Base-by-base conservation (phyloP, 2,797 vertebrate species). In the Typhlichthys eigenmanni region DNA sequence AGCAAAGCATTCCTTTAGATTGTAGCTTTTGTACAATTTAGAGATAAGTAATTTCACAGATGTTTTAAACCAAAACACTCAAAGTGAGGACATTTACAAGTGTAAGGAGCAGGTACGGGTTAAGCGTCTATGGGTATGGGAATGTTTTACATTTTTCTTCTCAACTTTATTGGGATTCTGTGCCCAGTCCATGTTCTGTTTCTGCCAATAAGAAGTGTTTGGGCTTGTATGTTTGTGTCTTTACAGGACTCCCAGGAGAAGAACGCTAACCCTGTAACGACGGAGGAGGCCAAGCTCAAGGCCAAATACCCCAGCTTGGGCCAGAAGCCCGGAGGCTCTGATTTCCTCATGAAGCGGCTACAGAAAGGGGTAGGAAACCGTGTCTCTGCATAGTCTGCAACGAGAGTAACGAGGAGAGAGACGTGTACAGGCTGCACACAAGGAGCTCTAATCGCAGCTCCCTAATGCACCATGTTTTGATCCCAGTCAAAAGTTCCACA, bases 291-390 rank as follows among this genome's bases (percentile, higher is more conserved):
- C 38, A 98, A 98, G 78, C 91, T 97, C 71, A 97, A 98, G 86
- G 94, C 95, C 74, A 98, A 97, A 80, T 98, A 98, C 66, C 96
- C 96, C 32, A 89, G 87, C 74, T 82, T 98, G 57, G 94, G 94
- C 85, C 95, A 97, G 84, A 98, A 94, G 67, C 96, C 96, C 0
- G 96, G 96, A 1, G 95, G 96, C 34, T 97, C 97, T 0, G 95
- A 96, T 84, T 98, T 99, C 86, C 92, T 99, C 70, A 98, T 98
- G 97, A 99, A 98, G 89, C 94, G 96, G 79, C 91, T 99, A 88
- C 95, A 98, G 88, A 98, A 96, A 90, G 95, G 96, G 92, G 96
- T 97, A 90, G 0, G 91, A 74, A 53, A 29, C 55, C 13, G 0
- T 1, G 1, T 1, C 19, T 38, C 34, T 38, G 34, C 6, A 9